Conservation (phyloP, 2,797 vertebrate species). For the Parotocinclus haroldoi region DNA sequence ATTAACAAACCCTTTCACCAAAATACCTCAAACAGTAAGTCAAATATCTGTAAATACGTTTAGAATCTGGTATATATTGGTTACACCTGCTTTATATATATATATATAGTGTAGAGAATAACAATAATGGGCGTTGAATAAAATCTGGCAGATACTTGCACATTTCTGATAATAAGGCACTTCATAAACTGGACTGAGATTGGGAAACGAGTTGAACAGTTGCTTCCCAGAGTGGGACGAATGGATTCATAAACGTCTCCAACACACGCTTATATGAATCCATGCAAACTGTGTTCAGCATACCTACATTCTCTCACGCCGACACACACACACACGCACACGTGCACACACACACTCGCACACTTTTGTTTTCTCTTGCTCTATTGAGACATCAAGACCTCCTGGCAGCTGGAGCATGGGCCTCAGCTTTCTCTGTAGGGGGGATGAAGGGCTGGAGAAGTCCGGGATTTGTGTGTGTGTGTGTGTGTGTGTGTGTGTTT, state of each 20-base stretch:
- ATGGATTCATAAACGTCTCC: constrained; percentile 11
- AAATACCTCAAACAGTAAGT: too few relatives aligned
- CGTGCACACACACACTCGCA: neutral
- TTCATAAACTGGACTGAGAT: constrained; percentile 7
- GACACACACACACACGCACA: constrained; percentile 14
- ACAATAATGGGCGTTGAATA: neutral
- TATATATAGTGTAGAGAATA: too few relatives aligned
- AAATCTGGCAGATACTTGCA: neutral
- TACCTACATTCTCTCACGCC: constrained; percentile 17
- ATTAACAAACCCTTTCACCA: too few relatives aligned
- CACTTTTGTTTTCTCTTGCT: neutral
- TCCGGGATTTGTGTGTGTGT: neutral
- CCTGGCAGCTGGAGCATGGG: neutral
- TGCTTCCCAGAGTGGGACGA: constrained; percentile 6
- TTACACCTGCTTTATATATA: too few relatives aligned
- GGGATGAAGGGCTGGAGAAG: neutral
- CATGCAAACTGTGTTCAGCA: constrained; percentile 4
- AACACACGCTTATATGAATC: constrained; percentile 14
- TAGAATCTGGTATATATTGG: too few relatives aligned
- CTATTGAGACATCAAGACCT: neutral
- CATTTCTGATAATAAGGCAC: neutral
- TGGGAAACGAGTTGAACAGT: neutral
- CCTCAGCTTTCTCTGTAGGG: neutral
- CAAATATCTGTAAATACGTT: too few relatives aligned
- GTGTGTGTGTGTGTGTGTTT: too few relatives aligned